Percentiles rank a stretch among this genome's conserved stretches.
phyloP scores from a whole-genome alignment of 2,888 invertebrate species.

The Agonopterix subpropinquella region DNA sequence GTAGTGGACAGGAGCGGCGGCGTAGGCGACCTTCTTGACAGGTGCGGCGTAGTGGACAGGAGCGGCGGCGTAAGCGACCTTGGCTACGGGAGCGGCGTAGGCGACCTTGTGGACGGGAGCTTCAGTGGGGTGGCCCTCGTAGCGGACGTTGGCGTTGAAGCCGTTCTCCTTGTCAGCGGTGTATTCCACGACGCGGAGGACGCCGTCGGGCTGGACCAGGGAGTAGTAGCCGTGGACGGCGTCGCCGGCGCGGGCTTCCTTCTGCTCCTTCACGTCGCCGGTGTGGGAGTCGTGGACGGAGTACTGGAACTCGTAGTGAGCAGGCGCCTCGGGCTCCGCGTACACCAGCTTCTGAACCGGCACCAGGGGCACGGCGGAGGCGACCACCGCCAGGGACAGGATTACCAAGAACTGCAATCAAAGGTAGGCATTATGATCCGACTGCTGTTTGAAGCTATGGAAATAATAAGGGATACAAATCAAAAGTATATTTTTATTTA shows the following conservation, averaged over 20 bases:
- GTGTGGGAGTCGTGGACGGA: conserved; percentile 58
- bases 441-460: not conserved
- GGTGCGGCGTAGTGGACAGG: too few species aligned
- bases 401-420: conserved; percentile 42
- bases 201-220: conserved; percentile 63
- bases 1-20: conserved; percentile 17
- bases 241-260: conserved; percentile 58
- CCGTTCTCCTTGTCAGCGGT: conserved; percentile 46
- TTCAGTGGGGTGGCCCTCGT: conserved; percentile 25
- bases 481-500: not conserved
- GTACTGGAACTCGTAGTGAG: conserved; percentile 61
- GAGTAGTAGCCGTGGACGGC: conserved; percentile 65
- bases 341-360: conserved; percentile 29
- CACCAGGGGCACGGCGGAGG: conserved; percentile 31
- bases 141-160: conserved; percentile 33
- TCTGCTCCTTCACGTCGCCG: conserved; percentile 66
- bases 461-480: not conserved
- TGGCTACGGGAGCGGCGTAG: conserved; percentile 18
- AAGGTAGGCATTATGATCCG: not conserved
- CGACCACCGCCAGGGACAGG: conserved; percentile 41
- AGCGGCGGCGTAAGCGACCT: conserved; percentile 2
- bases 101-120: conserved; percentile 29
- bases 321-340: conserved; percentile 41
- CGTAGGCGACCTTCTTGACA: too few species aligned
- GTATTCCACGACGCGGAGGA: conserved; percentile 62